phyloP scores from a whole-genome alignment of 2,888 invertebrate species.

The Diadegma fenestrale region DNA sequence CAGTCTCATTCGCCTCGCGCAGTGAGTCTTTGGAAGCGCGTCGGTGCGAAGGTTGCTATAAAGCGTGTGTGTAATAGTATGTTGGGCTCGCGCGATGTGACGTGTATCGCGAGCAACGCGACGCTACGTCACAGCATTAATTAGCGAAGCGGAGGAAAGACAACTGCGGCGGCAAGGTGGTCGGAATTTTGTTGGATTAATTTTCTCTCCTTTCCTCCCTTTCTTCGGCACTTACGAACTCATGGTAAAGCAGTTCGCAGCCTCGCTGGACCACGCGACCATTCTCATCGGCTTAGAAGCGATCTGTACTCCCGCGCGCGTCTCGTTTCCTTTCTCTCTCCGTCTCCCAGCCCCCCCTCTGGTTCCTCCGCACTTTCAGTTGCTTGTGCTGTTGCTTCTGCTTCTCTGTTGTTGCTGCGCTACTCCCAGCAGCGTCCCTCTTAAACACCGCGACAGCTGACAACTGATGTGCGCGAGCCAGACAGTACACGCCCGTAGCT shows the following conservation, averaged over 20 bases:
- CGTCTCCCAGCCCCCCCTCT: constrained; percentile 11
- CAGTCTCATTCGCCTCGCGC: constrained; percentile 13
- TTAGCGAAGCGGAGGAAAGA: constrained; percentile 80
- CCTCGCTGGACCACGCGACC: neutral
- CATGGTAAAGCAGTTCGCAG: constrained; percentile 7
- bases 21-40: neutral
- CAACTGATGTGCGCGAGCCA: constrained; percentile 82
- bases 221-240: constrained; percentile 1
- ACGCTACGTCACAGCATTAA: constrained; percentile 76
- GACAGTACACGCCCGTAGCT: constrained; percentile 82
- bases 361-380: constrained; percentile 22
- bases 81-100: constrained; percentile 48
- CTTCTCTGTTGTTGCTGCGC: constrained; percentile 24
- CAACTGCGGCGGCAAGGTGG: constrained; percentile 80
- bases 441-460: constrained; percentile 78
- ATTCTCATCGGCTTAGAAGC: constrained; percentile 24
- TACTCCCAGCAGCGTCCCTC: constrained; percentile 50
- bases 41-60: constrained; percentile 1
- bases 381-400: constrained; percentile 23
- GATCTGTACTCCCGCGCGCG: constrained; percentile 54
- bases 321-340: neutral
- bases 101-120: constrained; percentile 67
- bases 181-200: constrained; percentile 69
- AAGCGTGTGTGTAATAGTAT: constrained; percentile 13
- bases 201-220: constrained; percentile 15